Evolutionary conservation across 2,888 invertebrate species (phyloP), one percentile per base, ranked within the genome.

Genomic region (Spilosoma lubricipeda): DNA sequence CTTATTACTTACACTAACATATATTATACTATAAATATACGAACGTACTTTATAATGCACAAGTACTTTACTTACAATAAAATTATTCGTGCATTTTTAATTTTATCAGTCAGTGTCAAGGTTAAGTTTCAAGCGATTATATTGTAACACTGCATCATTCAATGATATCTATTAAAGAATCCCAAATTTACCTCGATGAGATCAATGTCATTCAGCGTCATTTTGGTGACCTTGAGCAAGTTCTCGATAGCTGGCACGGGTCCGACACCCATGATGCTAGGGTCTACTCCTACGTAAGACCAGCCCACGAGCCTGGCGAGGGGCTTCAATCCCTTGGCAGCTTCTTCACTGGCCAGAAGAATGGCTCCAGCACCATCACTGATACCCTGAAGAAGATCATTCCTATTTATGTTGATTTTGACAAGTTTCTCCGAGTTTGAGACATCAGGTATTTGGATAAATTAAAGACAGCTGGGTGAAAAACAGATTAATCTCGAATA

Each of bases 221-320:
- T 96, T 70, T 98, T 98, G 67, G 98, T 96, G 74, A 96, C 96
- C 90, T 98, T 97, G 30, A 99, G 96, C 36, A 99, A 96, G 89
- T 98, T 98, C 88, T 97, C 96, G 72, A 99, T 99, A 33, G 99
- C 99, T 0, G 99, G 98, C 33, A 98, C 99, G 5, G 99, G 99
- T 0, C 99, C 99, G 85, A 99, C 98, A 73, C 99, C 99, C 99
- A 99, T 99, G 87, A 99, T 99, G 89, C 97, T 97, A 66, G 99
- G 99, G 86, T 99, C 99, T 67, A 99, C 99, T 72, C 99, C 99
- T 79, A 99, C 98, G 85, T 97, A 96, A n/a, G 98, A 97, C 95
- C 98, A 99, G 64, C 98, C 99, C 15, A 98, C 97, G 30, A 99
- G 96, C 77, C 99, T 97, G 1, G 99, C 99, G 73, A 99, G 94